Conservation (phyloP, 1,140 invertebrate species). For the Macrosteles quadrilineatus region DNA sequence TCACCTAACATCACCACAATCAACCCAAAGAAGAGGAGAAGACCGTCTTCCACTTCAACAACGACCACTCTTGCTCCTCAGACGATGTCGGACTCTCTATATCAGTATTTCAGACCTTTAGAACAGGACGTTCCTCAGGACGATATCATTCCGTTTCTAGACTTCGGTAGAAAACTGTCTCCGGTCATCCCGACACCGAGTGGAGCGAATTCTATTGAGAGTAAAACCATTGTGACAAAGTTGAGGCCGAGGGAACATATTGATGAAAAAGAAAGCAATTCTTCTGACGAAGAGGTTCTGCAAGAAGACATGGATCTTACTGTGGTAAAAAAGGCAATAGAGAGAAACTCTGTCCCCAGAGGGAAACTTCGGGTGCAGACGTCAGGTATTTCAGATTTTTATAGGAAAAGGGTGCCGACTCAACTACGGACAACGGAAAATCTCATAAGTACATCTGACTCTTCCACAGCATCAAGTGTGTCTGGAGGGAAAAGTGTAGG, state of each 20-base stretch:
- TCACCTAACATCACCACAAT: background rate
- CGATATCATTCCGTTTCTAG: slow-evolving; percentile 40
- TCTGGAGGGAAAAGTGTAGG: background rate
- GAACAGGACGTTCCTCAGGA: slow-evolving; percentile 39
- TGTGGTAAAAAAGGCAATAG: slow-evolving; percentile 33
- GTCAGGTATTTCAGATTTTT: slow-evolving; percentile 27
- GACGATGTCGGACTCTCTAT: slow-evolving; percentile 38
- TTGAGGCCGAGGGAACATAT: background rate
- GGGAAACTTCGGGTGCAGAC: slow-evolving; percentile 5
- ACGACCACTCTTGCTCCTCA: slow-evolving; percentile 34
- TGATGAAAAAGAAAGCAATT: background rate
- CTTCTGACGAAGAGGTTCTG: slow-evolving; percentile 31
- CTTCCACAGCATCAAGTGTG: background rate
- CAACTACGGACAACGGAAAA: slow-evolving; percentile 13
- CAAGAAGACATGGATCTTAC: slow-evolving; percentile 42
- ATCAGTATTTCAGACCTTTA: slow-evolving; percentile 40
- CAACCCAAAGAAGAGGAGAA: slow-evolving; percentile 4
- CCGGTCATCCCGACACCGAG: slow-evolving; percentile 33
- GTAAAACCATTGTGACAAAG: slow-evolving; percentile 31
- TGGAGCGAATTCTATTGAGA: slow-evolving; percentile 38
- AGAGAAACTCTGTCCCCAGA: slow-evolving; percentile 36
- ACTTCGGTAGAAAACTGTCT: slow-evolving; percentile 40
- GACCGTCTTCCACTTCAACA: background rate
- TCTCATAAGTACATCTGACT: slow-evolving; percentile 18
- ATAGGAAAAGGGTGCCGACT: slow-evolving; percentile 15